These are phyloP conservation scores for Helogale parvula DNA, from an alignment of 2,113 vertebrate genomes.

Conservation along the genomic window DNA sequence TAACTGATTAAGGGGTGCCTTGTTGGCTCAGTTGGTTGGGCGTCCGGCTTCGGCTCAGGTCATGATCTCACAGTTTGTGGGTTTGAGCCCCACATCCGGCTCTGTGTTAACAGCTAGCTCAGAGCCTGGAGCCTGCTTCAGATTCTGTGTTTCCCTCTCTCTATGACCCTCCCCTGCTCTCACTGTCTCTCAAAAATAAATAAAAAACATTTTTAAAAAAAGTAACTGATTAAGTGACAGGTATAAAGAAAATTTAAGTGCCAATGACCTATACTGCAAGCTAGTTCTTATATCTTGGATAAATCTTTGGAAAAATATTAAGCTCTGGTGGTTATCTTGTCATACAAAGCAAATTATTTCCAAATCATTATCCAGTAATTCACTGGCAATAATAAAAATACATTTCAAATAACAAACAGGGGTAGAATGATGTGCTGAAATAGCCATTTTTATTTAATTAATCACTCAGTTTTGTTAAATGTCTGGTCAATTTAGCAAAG, in stretches of 20 bases:
- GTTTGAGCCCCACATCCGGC: too few species aligned
- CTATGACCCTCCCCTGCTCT: too few species aligned
- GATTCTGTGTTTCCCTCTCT: too few species aligned
- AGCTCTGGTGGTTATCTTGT: neutral
- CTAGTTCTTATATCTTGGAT: neutral
- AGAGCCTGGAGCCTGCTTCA: too few species aligned
- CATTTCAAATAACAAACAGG: neutral
- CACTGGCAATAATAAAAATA: neutral
- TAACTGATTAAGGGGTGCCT: neutral
- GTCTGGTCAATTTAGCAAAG: neutral
- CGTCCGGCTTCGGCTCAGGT: too few species aligned
- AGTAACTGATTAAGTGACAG: neutral
- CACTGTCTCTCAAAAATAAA: too few species aligned
- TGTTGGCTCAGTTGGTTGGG: too few species aligned
- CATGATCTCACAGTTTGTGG: too few species aligned
- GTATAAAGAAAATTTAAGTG: neutral
- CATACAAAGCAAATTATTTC: neutral
- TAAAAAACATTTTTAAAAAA: neutral
- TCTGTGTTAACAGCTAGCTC: too few species aligned
- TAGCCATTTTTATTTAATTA: constrained; percentile 14
- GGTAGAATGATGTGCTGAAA: neutral
- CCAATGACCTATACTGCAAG: neutral
- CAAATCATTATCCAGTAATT: neutral
- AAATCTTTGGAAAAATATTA: neutral
- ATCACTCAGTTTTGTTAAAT: neutral